Percentiles rank a stretch among this genome's conserved stretches.
phyloP scores from a whole-genome alignment of 2,797 vertebrate genomes.

The Karalla daura region DNA sequence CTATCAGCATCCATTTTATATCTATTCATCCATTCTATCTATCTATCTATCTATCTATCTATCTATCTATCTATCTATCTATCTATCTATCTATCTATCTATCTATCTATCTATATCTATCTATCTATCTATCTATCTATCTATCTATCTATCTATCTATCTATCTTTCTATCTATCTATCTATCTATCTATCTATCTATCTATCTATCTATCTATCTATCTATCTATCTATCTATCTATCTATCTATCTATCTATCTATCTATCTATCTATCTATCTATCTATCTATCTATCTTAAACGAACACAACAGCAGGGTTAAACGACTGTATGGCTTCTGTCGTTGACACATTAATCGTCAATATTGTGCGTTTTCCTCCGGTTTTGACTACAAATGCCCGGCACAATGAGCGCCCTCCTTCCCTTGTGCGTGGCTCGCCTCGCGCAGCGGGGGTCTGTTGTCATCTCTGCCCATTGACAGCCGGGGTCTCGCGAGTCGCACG shows the following conservation, averaged over 20 bases:
- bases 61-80: too few relatives aligned
- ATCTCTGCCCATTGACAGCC: conserved; percentile 68
- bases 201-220: not conserved
- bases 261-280: not conserved
- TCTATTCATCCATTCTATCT: too few relatives aligned
- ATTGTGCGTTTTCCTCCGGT: conserved; percentile 37
- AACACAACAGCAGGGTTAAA: too few relatives aligned
- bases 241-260: not conserved
- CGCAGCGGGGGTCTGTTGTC: conserved; percentile 77
- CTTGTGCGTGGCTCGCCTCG: conserved; percentile 71
- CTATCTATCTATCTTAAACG: not conserved
- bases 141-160: too few relatives aligned
- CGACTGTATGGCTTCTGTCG: not conserved
- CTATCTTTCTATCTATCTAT: not conserved
- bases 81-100: too few relatives aligned
- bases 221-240: too few relatives aligned
- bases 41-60: too few relatives aligned
- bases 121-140: too few relatives aligned
- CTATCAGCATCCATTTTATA: too few relatives aligned
- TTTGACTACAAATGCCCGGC: conserved; percentile 58
- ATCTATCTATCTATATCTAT: too few relatives aligned
- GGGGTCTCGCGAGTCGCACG: conserved; percentile 82
- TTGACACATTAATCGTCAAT: conserved; percentile 27
- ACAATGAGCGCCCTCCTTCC: conserved; percentile 61
- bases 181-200: not conserved